These are phyloP conservation scores for Alligator sinensis DNA, from an alignment of 2,113 vertebrate species.

Conservation along the genomic window DNA sequence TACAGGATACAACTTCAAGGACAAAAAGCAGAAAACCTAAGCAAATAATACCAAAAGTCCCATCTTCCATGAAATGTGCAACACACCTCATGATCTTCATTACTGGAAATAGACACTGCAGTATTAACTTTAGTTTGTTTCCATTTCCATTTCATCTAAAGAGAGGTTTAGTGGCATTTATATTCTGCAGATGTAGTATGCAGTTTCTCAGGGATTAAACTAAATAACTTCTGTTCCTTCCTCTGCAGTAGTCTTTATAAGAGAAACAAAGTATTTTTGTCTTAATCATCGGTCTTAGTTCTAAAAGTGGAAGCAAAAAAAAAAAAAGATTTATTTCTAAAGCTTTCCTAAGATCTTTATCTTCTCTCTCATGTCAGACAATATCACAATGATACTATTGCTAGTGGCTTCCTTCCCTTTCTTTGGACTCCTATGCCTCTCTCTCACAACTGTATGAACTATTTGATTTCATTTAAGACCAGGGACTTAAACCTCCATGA, in stretches of 20 bases:
- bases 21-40: slow-evolving; percentile 27
- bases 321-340: not conserved
- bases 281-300: not conserved
- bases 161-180: slow-evolving; percentile 10
- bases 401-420: not conserved
- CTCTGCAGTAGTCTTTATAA: not conserved
- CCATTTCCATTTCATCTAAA: not conserved
- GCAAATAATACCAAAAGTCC: not conserved
- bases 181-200: not conserved
- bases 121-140: slow-evolving; percentile 1
- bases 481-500: not conserved
- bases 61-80: slow-evolving; percentile 9
- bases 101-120: not conserved
- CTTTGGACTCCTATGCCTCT: not conserved
- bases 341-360: not conserved
- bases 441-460: not conserved
- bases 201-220: not conserved
- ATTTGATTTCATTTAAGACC: slow-evolving; percentile 20
- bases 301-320: not conserved
- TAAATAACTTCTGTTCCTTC: not conserved
- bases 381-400: not conserved
- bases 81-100: not conserved
- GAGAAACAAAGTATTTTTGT: slow-evolving; percentile 5
- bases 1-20: not conserved
- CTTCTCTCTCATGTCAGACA: not conserved